Base-by-base conservation (phyloP, 2,888 invertebrate species). In the Ophion ventricosus region DNA sequence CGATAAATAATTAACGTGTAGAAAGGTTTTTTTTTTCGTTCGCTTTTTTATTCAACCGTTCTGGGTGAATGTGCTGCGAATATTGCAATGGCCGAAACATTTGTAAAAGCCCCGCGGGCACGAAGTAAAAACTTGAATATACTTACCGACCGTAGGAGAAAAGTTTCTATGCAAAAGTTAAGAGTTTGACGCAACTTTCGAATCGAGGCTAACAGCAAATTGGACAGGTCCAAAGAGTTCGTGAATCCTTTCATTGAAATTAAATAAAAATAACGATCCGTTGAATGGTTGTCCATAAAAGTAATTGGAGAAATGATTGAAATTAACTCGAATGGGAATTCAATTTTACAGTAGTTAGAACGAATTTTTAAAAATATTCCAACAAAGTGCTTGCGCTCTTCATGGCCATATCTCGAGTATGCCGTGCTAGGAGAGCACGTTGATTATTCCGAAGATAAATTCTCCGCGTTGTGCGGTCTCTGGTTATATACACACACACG, bases 391-490 rank as follows among this genome's bases (percentile, higher is more conserved):
- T 25, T 25, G 3, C 25, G 8, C n/a, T 17, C 10, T 26, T 17
- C 17, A 25, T 17, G 11, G 23, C 20, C 64, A 20, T n/a, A n/a
- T 35, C n/a, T 20, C 3, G 49, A 25, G 43, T 23, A 43, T 23
- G 17, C 23, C 23, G 25, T 25, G 25, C 49, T 49, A 49, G 49
- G 49, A 11, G 14, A 49, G 17, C 14, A 35, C 64, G 43, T 67
- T 25, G 3, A 67, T 49, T 67, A 67, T 67, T 67, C 20, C 49
- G 40, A 10, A 49, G 29, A 29, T 70, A 26, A 20, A 20, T 29
- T 20, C 25, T 25, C 49, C 49, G 25, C 17, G 8, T 25, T 67
- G 49, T 67, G 67, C 26, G 67, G 67, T 67, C 49, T 25, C 20
- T 14, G 49, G 49, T 49, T 67, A 25, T 17, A 49, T n/a, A 20